phyloP scores from a whole-genome alignment of 2,888 invertebrate genomes.

The Escarpia spicata region DNA sequence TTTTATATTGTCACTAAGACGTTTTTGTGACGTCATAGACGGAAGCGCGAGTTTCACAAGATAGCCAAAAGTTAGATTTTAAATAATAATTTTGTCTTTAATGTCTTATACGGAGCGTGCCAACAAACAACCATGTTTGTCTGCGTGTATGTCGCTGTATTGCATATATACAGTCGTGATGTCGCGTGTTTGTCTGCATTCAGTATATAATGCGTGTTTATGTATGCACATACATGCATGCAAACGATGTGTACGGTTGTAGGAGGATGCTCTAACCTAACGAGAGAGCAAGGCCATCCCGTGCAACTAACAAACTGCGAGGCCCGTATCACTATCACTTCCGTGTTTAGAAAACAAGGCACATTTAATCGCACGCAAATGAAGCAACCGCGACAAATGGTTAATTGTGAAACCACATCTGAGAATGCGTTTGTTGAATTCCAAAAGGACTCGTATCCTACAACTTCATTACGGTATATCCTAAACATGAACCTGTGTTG shows the following conservation, averaged over 20 bases:
- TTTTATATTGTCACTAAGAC: background rate
- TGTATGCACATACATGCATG: conserved; percentile 13
- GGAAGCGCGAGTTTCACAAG: background rate
- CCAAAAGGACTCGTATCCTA: background rate
- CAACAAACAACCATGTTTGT: background rate
- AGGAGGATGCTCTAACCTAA: background rate
- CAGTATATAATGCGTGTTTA: background rate
- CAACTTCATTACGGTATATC: background rate
- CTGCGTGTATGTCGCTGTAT: background rate
- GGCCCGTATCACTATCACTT: background rate
- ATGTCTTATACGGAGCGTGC: background rate
- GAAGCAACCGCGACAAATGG: background rate
- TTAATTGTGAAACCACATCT: background rate
- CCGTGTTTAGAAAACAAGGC: background rate
- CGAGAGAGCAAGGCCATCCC: background rate
- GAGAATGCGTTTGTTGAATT: background rate
- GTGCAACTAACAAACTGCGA: background rate
- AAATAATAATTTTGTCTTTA: background rate
- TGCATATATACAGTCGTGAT: background rate
- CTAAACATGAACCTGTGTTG: background rate
- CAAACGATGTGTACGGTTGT: background rate
- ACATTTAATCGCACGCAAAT: background rate
- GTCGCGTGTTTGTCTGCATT: background rate
- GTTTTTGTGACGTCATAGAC: background rate
- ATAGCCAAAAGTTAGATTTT: background rate